Conservation (phyloP, 2,797 vertebrate species). For the Enteromius argenteus region DNA sequence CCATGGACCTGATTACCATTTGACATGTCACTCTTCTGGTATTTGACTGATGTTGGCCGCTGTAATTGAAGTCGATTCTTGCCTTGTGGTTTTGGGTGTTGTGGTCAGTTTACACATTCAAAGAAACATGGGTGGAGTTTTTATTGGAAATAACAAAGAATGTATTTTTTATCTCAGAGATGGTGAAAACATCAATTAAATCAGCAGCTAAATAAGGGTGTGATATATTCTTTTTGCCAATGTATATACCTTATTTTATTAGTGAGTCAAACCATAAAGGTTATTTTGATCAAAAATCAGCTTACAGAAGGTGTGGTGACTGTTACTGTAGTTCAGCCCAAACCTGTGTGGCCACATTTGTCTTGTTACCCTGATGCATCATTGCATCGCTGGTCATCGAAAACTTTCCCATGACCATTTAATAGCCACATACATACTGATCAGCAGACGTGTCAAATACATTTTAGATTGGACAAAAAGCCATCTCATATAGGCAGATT, state of each 20-base stretch:
- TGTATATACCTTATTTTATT: constrained; percentile 15
- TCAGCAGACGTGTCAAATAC: background rate
- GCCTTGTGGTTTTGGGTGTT: constrained; percentile 31
- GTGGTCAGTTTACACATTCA: constrained; percentile 18
- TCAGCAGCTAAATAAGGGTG: background rate
- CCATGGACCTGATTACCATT: constrained; percentile 22
- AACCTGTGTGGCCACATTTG: constrained; percentile 46
- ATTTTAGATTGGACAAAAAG: background rate
- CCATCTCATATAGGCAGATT: background rate
- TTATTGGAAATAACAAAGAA: background rate
- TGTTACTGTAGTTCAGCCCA: constrained; percentile 22
- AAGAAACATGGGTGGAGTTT: constrained; percentile 17
- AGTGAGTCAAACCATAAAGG: constrained; percentile 22
- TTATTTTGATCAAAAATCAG: constrained; percentile 17
- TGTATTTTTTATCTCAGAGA: constrained; percentile 6
- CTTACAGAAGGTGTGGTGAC: constrained; percentile 41
- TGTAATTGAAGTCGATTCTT: background rate
- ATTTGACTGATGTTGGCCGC: constrained; percentile 9
- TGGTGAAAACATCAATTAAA: background rate
- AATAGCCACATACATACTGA: background rate
- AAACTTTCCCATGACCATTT: constrained; percentile 50
- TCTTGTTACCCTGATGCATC: constrained; percentile 31
- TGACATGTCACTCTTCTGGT: constrained; percentile 31
- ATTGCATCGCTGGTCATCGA: constrained; percentile 35
- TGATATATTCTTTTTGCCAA: constrained; percentile 13